A percentile compares a stretch with the other conserved stretches of the same genome.
Evolutionary conservation across 2,113 vertebrate species (phyloP).

Genomic region (Halcyon senegalensis): DNA sequence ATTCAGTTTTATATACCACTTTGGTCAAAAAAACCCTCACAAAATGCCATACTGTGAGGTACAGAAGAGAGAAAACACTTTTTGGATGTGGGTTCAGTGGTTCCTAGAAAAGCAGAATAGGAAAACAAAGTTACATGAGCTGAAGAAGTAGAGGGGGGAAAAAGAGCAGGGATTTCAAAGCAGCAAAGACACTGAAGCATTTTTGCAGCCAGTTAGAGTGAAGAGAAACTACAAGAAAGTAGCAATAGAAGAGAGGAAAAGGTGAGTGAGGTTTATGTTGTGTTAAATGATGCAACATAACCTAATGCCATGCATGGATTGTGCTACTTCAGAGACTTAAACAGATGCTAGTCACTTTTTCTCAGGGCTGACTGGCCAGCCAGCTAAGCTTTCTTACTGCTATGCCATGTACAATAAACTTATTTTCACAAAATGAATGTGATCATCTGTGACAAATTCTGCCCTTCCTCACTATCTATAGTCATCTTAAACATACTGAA

Average conservation of each 20-base stretch:
- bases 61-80: constrained; percentile 5
- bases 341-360: constrained; percentile 41
- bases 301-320: constrained; percentile 61
- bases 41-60: constrained; percentile 4
- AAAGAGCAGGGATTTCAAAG: constrained; percentile 3
- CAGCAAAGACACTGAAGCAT: constrained; percentile 8
- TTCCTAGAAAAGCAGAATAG: neutral
- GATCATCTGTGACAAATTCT: constrained; percentile 10
- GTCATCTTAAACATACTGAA: neutral
- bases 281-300: constrained; percentile 71
- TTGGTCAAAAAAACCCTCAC: neutral
- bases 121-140: neutral
- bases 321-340: constrained; percentile 55
- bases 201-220: constrained; percentile 15
- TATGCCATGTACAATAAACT: neutral
- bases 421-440: constrained; percentile 50
- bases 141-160: neutral
- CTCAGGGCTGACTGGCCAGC: constrained; percentile 26
- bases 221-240: constrained; percentile 16
- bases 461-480: neutral
- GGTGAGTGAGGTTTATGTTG: constrained; percentile 57
- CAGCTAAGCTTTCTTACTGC: neutral
- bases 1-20: neutral
- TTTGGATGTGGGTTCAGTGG: neutral
- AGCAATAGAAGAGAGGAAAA: constrained; percentile 42